phyloP scores from a whole-genome alignment of 2,888 invertebrate genomes.

The Athripsodes cinereus region DNA sequence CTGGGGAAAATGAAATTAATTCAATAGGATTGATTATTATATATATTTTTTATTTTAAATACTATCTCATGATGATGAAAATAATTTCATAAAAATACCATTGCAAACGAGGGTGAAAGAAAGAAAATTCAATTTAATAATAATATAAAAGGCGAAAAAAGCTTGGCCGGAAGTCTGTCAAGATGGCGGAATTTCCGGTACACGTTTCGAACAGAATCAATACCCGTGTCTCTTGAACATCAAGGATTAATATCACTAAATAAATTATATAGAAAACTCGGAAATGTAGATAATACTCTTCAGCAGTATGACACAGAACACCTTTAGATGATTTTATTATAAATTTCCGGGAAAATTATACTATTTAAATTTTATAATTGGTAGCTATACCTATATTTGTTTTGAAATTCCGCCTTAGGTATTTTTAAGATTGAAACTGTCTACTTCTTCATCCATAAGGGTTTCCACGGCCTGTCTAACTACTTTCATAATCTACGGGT shows the following conservation, averaged over 20 bases:
- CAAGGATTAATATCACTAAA: not conserved
- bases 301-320: no score
- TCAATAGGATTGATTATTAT: not conserved
- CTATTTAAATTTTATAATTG: no score
- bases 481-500: no score
- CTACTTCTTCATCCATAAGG: no score
- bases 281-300: no score
- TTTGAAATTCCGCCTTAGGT: no score
- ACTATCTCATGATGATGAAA: not conserved
- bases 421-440: no score
- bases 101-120: slow-evolving; percentile 6
- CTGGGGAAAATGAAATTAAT: not conserved
- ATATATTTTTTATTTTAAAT: not conserved
- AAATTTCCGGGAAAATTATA: no score
- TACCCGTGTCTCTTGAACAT: not conserved
- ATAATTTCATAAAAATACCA: not conserved
- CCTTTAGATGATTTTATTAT: no score
- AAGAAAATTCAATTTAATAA: slow-evolving; percentile 10
- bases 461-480: no score
- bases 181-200: slow-evolving; percentile 16
- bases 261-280: not conserved
- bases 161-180: slow-evolving; percentile 9
- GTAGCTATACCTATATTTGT: no score
- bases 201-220: not conserved
- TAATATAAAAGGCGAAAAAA: slow-evolving; percentile 11